Percentiles rank a stretch among this genome's conserved stretches.
phyloP scores from a whole-genome alignment of 2,113 vertebrate species.

The Coryphaenoides rupestris region DNA sequence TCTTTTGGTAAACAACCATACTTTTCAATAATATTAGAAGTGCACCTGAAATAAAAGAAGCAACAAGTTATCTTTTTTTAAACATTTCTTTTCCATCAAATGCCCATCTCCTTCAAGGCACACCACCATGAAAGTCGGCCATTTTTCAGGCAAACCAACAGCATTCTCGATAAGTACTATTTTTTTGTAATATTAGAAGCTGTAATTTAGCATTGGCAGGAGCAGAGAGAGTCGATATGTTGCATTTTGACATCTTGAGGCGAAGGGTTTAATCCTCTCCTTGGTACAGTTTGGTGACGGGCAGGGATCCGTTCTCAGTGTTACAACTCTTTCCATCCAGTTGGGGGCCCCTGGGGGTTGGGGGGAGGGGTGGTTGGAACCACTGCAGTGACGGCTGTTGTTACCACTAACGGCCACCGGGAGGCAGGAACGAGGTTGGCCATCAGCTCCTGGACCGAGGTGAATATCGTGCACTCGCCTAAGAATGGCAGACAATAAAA shows the following conservation, averaged over 20 bases:
- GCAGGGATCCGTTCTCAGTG: neutral
- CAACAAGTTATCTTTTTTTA: slow-evolving; percentile 61
- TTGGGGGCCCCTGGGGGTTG: slow-evolving; percentile 50
- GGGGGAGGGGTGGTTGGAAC: neutral
- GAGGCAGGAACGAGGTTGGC: slow-evolving; percentile 90
- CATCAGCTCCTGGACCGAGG: slow-evolving; percentile 98
- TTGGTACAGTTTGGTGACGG: neutral
- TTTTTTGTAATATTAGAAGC: slow-evolving; percentile 50
- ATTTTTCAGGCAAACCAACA: slow-evolving; percentile 42
- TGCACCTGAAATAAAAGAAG: slow-evolving; percentile 83
- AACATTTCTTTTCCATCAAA: slow-evolving; percentile 48
- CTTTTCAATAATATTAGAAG: slow-evolving; percentile 84
- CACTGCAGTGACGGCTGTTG: slow-evolving; percentile 45
- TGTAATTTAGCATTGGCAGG: slow-evolving; percentile 45
- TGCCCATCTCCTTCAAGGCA: slow-evolving; percentile 26
- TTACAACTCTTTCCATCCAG: neutral
- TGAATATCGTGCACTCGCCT: slow-evolving; percentile 99
- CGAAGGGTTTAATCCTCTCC: slow-evolving; percentile 24
- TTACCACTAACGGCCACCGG: slow-evolving; percentile 84
- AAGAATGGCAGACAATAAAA: slow-evolving; percentile 54
- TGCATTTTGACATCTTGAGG: slow-evolving; percentile 56
- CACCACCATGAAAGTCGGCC: slow-evolving; percentile 25
- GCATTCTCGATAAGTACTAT: slow-evolving; percentile 48
- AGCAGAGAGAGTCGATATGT: slow-evolving; percentile 61
- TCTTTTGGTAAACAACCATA: slow-evolving; percentile 88